Evolutionary conservation across 2,113 vertebrate species (phyloP), one percentile per base, ranked within the genome.

Genomic region (rabbit (Oryctolagus cuniculus)): DNA sequence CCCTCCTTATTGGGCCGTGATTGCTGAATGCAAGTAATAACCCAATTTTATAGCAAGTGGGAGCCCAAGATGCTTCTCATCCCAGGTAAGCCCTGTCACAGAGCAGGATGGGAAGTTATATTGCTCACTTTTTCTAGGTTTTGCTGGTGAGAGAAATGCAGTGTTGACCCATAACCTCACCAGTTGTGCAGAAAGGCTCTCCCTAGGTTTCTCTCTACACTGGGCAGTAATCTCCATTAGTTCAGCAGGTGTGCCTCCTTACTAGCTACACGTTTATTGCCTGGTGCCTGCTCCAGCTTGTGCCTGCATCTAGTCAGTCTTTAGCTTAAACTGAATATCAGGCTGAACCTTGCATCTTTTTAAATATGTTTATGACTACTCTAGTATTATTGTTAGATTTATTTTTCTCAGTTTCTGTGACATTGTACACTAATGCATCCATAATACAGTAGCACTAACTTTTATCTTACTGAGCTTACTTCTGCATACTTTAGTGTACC

Each of bases 191-290:
- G 36, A 63, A 74, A 49, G 29, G 9, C 36, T 63, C 10, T 38
- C 31, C 25, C 25, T 36, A 21, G 67, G n/a, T 38, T 86, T 86
- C 53, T 22, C 10, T 31, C 44, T 25, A n/a, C 24, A 64, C 19
- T 24, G 9, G 44, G 36, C 25, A n/a, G 12, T 75, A 25, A 49
- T 24, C 17, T 63, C 10, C 17, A 73, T 44, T n/a, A 27, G 29
- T 63, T 49, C 55, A 29, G 16, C 31, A 38, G 17, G 53, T 63
- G 7, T 58, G 13, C 29, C 1, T 11, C 15, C 11, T 19, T n/a
- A 11, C 5, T 17, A 61, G 29, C 6, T n/a, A 8, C 25, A 3
- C 10, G 55, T 6, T 24, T 2, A 1, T 10, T 44, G 0, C 6
- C 12, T 6, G 17, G 69, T 5, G 16, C 21, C 34, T n/a, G 4